Evolutionary conservation across 2,888 invertebrate genomes (phyloP), one percentile per base, ranked within the genome.

Genomic region (Campoletis raptor): DNA sequence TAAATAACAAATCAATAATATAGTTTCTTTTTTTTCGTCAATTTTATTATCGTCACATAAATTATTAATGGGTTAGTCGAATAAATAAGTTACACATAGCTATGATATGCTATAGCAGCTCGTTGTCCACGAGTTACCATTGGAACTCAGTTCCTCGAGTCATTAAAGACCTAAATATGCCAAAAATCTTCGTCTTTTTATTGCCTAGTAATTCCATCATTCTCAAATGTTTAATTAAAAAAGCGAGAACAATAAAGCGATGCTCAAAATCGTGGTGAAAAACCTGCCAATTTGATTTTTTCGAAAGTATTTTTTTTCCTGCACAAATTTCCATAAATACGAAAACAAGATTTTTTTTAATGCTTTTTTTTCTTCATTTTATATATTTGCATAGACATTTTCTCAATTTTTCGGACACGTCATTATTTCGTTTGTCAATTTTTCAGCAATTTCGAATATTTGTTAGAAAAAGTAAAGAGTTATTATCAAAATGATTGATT

Each of bases 21-120:
- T 81, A 79, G n/a, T 85, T 52, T 2, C 6, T 54, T 52, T 30
- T 64, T 76, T 70, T 74, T 80, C 70, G 76, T 82, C 73, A 81
- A 83, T 89, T 90, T 89, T 45, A 88, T 90, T 90, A 89, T 88
- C 88, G 87, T 87, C 86, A 89, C 87, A 73, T 57, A n/a, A 66
- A 52, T 85, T 82, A 87, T 88, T 89, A 87, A 87, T 87, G 74
- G 80, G 83, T 90, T 90, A 90, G 86, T 90, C 78, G 85, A 90
- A 90, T 90, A 90, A 90, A 90, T 90, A 90, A 90, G 88, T 89
- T 88, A 88, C 78, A 87, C 83, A 83, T 86, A 84, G 78, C 88
- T 89, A 87, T 61, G 74, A 30, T 79, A 84, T 72, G 85, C 77
- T 84, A 69, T 21, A 36, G 72, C 72, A 66, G 81, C 77, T 85